These are phyloP conservation scores for Brachyopa scutellaris DNA, from an alignment of 2,888 invertebrate genomes.

Conservation along the genomic window DNA sequence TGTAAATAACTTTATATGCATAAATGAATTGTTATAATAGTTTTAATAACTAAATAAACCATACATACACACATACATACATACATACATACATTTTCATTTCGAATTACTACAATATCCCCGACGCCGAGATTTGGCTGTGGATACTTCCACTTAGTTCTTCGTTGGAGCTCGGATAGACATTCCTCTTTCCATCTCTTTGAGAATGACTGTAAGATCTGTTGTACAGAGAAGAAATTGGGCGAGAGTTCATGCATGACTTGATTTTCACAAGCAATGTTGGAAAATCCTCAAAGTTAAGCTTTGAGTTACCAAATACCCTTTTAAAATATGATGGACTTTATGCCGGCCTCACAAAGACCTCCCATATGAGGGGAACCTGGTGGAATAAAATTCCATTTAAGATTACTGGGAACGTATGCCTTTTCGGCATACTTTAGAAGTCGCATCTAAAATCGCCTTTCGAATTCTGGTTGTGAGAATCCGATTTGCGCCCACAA, in stretches of 20 bases:
- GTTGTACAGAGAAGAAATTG: neutral
- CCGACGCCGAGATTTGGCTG: neutral
- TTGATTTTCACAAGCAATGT: slow-evolving; percentile 12
- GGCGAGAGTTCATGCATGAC: no score
- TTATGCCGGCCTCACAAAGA: no score
- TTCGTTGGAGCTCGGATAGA: slow-evolving; percentile 10
- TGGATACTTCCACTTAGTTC: slow-evolving; percentile 12
- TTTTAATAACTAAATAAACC: no score
- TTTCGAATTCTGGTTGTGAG: neutral
- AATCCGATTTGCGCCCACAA: slow-evolving; percentile 25
- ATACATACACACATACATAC: no score
- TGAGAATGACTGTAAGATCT: neutral
- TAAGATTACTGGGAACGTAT: neutral
- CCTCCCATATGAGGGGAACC: no score
- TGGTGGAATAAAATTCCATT: no score
- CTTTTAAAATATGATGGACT: slow-evolving; percentile 6
- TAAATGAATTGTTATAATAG: no score
- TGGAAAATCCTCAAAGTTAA: slow-evolving; percentile 12
- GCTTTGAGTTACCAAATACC: no score
- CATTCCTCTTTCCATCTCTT: slow-evolving; percentile 18
- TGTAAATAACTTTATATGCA: no score
- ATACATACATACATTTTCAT: no score
- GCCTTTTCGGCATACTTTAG: slow-evolving; percentile 4
- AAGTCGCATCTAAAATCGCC: neutral
- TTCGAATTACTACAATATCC: slow-evolving; percentile 7